Conservation (phyloP, 2,888 invertebrate genomes). For the Carterocephalus palaemon region DNA sequence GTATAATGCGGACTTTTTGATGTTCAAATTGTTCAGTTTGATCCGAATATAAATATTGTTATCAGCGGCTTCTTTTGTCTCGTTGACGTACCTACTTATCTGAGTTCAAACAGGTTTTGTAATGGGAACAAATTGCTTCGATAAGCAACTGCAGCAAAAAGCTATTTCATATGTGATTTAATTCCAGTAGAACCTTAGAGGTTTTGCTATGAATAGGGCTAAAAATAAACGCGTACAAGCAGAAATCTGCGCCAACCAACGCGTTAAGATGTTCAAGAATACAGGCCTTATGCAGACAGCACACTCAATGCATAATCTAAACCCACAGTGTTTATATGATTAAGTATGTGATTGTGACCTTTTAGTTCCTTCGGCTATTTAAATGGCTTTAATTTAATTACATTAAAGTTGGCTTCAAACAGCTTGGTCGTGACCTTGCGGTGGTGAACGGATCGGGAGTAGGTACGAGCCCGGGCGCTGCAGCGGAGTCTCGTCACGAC, state of each 20-base stretch:
- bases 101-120: too few species aligned
- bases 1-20: too few species aligned
- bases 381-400: slow-evolving; percentile 25
- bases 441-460: slow-evolving; percentile 49
- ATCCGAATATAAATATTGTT: too few species aligned
- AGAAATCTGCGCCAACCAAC: slow-evolving; percentile 18
- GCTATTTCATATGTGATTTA: slow-evolving; percentile 7
- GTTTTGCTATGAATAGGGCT: slow-evolving; percentile 19
- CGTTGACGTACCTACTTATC: too few species aligned
- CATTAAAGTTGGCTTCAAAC: slow-evolving; percentile 31
- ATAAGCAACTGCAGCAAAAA: too few species aligned
- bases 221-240: slow-evolving; percentile 20
- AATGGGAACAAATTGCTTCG: too few species aligned
- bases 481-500: slow-evolving; percentile 36
- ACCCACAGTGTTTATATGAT: slow-evolving; percentile 24
- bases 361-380: slow-evolving; percentile 30
- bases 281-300: slow-evolving; percentile 11
- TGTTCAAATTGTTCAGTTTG: too few species aligned
- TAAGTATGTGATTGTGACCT: slow-evolving; percentile 38
- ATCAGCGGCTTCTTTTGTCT: too few species aligned
- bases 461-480: slow-evolving; percentile 27
- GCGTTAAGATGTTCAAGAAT: slow-evolving; percentile 17
- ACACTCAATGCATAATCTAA: slow-evolving; percentile 14
- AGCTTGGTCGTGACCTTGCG: slow-evolving; percentile 60
- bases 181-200: slow-evolving; percentile 4